Base-by-base conservation (phyloP, 64 coral and sea anemone genomes). In the Actinia tenebrosa region DNA sequence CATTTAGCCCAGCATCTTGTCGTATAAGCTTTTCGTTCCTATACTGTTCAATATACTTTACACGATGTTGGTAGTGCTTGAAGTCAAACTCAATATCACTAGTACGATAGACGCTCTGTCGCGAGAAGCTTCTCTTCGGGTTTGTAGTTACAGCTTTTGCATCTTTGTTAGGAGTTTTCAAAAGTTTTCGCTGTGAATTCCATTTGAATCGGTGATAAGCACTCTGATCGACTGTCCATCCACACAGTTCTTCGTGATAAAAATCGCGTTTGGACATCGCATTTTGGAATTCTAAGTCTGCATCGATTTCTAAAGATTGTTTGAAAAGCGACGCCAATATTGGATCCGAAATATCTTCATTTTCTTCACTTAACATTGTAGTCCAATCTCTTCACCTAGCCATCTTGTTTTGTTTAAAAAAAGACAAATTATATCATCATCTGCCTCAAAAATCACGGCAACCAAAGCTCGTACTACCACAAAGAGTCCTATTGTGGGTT, bases 11-110 rank as follows among this genome's bases (percentile, higher is more conserved):
- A 64, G 84, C 25, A 4, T 92, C 85, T 55, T 83, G 90, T 75
- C 85, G 78, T 10, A 42, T 56, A 7, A 54, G 62, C 63, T 92
- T 92, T 55, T 86, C 90, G 61, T 83, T 87, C 46, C 90, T 80
- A 61, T 92, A 92, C 50, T 92, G 77, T 37, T 92, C 90, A 26
- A 92, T 92, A 85, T 92, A 92, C 66, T 16, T 83, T 3, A 26
- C 16, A 10, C 77, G 77, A 13, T 87, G 45, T 83, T 69, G 30
- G 79, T 82, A 69, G 47, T 92, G 85, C 54, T 92, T 87, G 23
- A 92, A 92, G 44, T 92, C 85, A 16, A 83, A 56, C 4, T 92
- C 90, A 11, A 42, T 77, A 63, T 64, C 84, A 79, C 78, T 58
- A 58, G 15, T 91, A 53, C 77, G 84, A 75, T 75, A 30, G 45